Percentiles rank a stretch among this genome's conserved stretches.
Evolutionary conservation across 2,797 vertebrate genomes (phyloP).

Genomic region (Odontamblyopus lacepedii): DNA sequence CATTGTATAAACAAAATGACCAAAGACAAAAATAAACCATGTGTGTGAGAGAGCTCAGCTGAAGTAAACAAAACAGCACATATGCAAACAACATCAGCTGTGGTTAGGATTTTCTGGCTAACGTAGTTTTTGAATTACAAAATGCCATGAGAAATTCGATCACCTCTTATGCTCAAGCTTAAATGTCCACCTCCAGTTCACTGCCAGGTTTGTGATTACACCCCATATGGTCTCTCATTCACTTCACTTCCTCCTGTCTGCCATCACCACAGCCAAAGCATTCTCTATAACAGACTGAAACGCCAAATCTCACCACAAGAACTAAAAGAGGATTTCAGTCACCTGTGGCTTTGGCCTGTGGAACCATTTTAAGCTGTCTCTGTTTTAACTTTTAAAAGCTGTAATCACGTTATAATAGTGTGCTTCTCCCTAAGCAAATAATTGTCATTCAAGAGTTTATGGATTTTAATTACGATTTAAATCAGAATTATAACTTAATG

Average conservation of each 20-base stretch:
- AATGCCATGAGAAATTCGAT: conserved; percentile 29
- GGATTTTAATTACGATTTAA: too few species aligned
- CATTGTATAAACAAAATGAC: neutral
- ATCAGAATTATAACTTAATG: too few species aligned
- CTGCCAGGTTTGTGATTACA: conserved; percentile 40
- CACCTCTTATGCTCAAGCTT: conserved; percentile 25
- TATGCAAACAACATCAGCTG: conserved; percentile 35
- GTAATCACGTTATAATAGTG: too few species aligned
- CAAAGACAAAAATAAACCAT: conserved; percentile 8
- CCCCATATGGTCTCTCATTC: conserved; percentile 20
- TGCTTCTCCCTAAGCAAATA: too few species aligned
- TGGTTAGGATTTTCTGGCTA: conserved; percentile 18
- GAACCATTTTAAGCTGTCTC: conserved; percentile 26
- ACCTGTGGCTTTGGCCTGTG: conserved; percentile 46
- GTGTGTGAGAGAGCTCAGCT: conserved; percentile 10
- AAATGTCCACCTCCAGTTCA: conserved; percentile 37
- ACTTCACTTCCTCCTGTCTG: conserved; percentile 8
- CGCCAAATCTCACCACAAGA: conserved; percentile 47
- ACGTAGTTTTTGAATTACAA: conserved; percentile 35
- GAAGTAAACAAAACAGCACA: conserved; percentile 18
- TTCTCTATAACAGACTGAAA: conserved; percentile 44
- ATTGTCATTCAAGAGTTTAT: too few species aligned
- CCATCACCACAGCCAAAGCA: conserved; percentile 11
- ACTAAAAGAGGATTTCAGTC: conserved; percentile 57
- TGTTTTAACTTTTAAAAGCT: neutral